Conservation (phyloP, 2,797 vertebrate genomes). For the Falco cherrug region DNA sequence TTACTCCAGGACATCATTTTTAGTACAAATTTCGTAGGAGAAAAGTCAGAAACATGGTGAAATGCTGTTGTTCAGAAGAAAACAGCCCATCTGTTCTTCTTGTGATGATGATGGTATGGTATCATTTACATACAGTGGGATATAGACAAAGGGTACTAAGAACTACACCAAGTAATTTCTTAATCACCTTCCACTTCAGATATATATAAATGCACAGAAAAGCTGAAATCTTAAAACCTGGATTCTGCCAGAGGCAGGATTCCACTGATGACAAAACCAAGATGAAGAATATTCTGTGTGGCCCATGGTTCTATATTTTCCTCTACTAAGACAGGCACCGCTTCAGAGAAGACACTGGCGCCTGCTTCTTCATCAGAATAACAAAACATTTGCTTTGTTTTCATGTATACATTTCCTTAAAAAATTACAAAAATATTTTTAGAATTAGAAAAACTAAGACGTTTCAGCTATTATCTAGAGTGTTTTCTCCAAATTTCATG, state of each 20-base stretch:
- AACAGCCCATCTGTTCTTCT: not conserved
- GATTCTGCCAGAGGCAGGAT: not conserved
- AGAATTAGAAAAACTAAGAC: not conserved
- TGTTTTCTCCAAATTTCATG: not conserved
- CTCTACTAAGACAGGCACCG: not conserved
- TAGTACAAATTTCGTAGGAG: not conserved
- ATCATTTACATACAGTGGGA: not conserved
- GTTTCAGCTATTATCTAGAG: not conserved
- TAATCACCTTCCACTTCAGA: not conserved
- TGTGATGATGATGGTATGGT: accelerated
- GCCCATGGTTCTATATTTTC: not conserved
- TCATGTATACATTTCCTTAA: not conserved
- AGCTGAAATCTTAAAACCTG: not conserved
- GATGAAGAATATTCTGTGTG: not conserved
- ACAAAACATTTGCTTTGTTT: not conserved
- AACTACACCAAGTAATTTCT: not conserved
- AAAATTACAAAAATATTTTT: accelerated
- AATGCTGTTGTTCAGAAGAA: not conserved
- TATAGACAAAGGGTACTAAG: not conserved
- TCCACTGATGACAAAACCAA: not conserved
- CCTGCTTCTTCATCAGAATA: not conserved
- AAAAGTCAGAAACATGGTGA: not conserved
- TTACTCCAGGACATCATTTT: not conserved
- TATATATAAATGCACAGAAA: not conserved
- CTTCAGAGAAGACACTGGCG: not conserved